Conservation (phyloP, 2,113 vertebrate species). For the Glaucomys volans region DNA sequence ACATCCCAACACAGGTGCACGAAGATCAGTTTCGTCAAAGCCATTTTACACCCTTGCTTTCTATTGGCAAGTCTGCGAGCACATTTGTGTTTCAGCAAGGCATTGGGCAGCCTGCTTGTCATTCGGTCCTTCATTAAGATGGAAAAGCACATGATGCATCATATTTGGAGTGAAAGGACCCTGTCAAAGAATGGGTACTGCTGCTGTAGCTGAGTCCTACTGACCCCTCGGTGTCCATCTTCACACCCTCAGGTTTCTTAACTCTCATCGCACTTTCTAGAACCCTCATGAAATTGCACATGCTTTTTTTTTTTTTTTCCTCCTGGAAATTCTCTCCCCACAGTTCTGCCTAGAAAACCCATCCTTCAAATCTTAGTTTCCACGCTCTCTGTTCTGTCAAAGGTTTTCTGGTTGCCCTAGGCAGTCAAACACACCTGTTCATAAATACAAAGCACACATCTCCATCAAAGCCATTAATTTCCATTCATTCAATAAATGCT, state of each 20-base stretch:
- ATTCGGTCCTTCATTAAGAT: neutral
- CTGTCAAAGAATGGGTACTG: neutral
- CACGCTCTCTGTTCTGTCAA: neutral
- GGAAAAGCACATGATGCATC: neutral
- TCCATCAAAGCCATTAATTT: neutral
- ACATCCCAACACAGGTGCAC: neutral
- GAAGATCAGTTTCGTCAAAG: neutral
- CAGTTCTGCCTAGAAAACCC: neutral
- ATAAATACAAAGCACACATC: neutral
- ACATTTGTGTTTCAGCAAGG: constrained; percentile 6
- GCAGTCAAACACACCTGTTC: neutral
- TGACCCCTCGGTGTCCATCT: no score
- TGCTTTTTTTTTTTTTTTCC: neutral
- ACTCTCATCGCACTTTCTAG: neutral
- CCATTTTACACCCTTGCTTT: neutral
- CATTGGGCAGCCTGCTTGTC: neutral
- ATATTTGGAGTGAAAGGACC: neutral
- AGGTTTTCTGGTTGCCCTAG: neutral
- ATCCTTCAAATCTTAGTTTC: neutral
- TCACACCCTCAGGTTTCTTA: neutral
- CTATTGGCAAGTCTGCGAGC: neutral
- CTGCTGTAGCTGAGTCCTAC: neutral
- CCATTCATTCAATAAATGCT: neutral
- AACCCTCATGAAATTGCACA: neutral
- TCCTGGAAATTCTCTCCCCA: neutral